Conservation (phyloP, 2,113 vertebrate species). For the Periophthalmus modestus region DNA sequence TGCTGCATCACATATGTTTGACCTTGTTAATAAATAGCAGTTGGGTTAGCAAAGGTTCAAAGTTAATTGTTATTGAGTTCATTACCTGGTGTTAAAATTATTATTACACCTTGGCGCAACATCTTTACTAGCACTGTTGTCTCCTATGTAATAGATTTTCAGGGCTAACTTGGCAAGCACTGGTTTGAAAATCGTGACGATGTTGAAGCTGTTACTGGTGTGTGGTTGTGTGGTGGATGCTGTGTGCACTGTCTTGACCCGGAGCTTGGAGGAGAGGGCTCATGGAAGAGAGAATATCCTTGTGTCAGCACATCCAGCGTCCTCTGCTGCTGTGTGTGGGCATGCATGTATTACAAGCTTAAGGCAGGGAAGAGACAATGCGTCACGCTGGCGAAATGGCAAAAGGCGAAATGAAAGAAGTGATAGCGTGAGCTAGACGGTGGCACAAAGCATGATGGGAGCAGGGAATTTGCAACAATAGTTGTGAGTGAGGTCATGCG, state of each 20-base stretch:
- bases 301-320: slow-evolving; percentile 67
- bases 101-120: background rate
- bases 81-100: background rate
- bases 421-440: slow-evolving; percentile 24
- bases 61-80: background rate
- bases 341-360: slow-evolving; percentile 54
- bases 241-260: slow-evolving; percentile 44
- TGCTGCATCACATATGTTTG: background rate
- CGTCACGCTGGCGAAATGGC: slow-evolving; percentile 38
- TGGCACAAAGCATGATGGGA: slow-evolving; percentile 12
- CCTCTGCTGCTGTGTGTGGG: slow-evolving; percentile 23
- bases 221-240: slow-evolving; percentile 47
- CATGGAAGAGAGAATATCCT: slow-evolving; percentile 53
- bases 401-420: slow-evolving; percentile 32
- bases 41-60: background rate
- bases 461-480: slow-evolving; percentile 28
- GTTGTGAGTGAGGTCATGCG: slow-evolving; percentile 24
- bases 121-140: background rate
- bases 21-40: background rate
- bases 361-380: slow-evolving; percentile 35
- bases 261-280: slow-evolving; percentile 55
- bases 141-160: background rate
- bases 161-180: slow-evolving; percentile 9
- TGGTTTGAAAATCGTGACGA: slow-evolving; percentile 11
- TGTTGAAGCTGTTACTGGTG: slow-evolving; percentile 37